Evolutionary conservation across 2,113 vertebrate species (phyloP).

Genomic region (Emydura subglobosa): DNA sequence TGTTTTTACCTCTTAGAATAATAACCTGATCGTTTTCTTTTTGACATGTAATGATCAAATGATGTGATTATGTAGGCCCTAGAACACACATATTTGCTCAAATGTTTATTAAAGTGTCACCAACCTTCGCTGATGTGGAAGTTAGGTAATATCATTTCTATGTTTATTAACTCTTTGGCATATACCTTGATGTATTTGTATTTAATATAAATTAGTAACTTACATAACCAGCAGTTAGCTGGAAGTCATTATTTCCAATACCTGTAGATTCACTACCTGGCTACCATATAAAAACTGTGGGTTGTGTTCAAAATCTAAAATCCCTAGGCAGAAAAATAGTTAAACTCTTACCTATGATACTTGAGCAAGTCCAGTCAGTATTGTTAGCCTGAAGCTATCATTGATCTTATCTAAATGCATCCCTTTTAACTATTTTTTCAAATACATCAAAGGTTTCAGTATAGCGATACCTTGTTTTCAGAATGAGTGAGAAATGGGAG

Average conservation of each 20-base stretch:
- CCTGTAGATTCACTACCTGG: slow-evolving; percentile 47
- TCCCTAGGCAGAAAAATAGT: background rate
- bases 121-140: slow-evolving; percentile 20
- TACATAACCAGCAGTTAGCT: slow-evolving; percentile 13
- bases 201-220: slow-evolving; percentile 61
- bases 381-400: slow-evolving; percentile 44
- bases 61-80: background rate
- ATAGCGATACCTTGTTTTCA: slow-evolving; percentile 42
- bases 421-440: background rate
- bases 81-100: slow-evolving; percentile 58
- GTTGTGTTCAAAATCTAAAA: slow-evolving; percentile 12
- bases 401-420: slow-evolving; percentile 32
- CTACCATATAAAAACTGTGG: slow-evolving; percentile 18
- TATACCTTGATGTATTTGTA: slow-evolving; percentile 53
- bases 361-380: slow-evolving; percentile 63
- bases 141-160: slow-evolving; percentile 26
- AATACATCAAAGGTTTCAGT: slow-evolving; percentile 41
- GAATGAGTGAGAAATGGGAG: slow-evolving; percentile 1
- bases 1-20: background rate
- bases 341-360: slow-evolving; percentile 21
- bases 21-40: background rate
- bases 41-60: slow-evolving; percentile 5
- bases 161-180: slow-evolving; percentile 57
- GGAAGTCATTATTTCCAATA: slow-evolving; percentile 19
- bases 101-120: slow-evolving; percentile 38